A percentile compares a stretch with the other conserved stretches of the same genome.
Evolutionary conservation across 2,888 invertebrate species (phyloP).

Genomic region (Tenodera sinensis): DNA sequence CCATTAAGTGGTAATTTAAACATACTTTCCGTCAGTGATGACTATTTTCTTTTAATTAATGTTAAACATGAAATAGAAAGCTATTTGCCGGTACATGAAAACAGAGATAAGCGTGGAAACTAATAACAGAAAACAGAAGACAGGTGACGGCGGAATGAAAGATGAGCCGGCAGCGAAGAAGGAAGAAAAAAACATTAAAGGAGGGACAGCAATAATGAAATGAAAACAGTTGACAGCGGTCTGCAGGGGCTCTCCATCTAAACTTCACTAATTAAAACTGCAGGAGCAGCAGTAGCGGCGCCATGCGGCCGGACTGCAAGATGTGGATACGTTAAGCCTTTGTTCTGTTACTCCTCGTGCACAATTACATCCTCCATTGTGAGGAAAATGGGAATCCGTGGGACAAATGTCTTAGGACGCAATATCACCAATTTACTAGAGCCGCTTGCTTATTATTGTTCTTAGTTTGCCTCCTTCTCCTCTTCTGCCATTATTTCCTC

Average conservation of each 20-base stretch:
- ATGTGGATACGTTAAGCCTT: neutral
- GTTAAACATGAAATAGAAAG: neutral
- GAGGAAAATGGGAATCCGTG: neutral
- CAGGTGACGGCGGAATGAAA: neutral
- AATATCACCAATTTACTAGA: neutral
- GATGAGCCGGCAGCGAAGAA: neutral
- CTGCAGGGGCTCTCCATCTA: neutral
- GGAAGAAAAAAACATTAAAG: neutral
- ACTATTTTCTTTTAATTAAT: neutral
- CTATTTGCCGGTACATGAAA: neutral
- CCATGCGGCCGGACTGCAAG: neutral
- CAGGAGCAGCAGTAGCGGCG: neutral
- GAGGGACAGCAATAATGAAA: slow-evolving; percentile 18
- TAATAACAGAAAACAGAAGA: neutral
- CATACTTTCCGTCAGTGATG: neutral
- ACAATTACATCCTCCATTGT: neutral
- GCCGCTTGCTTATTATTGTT: too few species aligned
- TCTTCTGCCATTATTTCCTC: neutral
- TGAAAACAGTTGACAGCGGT: slow-evolving; percentile 22
- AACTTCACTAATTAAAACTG: neutral
- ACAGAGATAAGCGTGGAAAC: neutral
- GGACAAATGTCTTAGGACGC: neutral
- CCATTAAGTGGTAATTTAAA: neutral
- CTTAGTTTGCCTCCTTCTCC: neutral
- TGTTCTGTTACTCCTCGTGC: neutral